Evolutionary conservation across 2,113 vertebrate species (phyloP).

Genomic region (Chaetodon trifascialis): DNA sequence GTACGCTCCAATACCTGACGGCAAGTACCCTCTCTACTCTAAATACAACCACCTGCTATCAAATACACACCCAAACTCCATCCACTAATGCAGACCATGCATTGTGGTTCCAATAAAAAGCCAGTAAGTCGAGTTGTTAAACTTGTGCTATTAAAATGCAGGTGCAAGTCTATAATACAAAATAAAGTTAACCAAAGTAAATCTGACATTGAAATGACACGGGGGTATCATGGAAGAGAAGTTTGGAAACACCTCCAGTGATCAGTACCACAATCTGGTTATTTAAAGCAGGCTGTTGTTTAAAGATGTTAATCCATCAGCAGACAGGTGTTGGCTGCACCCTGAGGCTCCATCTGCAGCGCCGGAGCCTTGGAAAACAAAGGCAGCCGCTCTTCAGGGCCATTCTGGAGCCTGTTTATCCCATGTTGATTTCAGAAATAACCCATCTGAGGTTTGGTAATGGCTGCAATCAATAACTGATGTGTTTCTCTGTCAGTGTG

Average conservation of each 20-base stretch:
- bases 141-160: background rate
- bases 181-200: background rate
- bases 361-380: slow-evolving; percentile 37
- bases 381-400: slow-evolving; percentile 39
- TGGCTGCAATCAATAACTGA: slow-evolving; percentile 76
- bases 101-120: background rate
- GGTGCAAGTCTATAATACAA: background rate
- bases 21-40: too few species aligned
- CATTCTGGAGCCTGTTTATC: slow-evolving; percentile 58
- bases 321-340: slow-evolving; percentile 60
- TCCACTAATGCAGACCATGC: background rate
- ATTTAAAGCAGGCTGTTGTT: slow-evolving; percentile 53
- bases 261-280: slow-evolving; percentile 25
- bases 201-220: background rate
- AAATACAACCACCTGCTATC: too few species aligned
- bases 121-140: background rate
- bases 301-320: slow-evolving; percentile 64
- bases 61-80: too few species aligned
- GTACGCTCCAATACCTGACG: background rate
- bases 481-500: slow-evolving; percentile 30
- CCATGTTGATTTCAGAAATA: slow-evolving; percentile 59
- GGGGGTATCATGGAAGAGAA: background rate
- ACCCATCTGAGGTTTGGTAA: slow-evolving; percentile 60
- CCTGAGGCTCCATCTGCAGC: slow-evolving; percentile 63
- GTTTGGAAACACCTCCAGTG: background rate